Evolutionary conservation across 2,888 invertebrate genomes (phyloP), one percentile per base, ranked within the genome.

Genomic region (Operophtera brumata): DNA sequence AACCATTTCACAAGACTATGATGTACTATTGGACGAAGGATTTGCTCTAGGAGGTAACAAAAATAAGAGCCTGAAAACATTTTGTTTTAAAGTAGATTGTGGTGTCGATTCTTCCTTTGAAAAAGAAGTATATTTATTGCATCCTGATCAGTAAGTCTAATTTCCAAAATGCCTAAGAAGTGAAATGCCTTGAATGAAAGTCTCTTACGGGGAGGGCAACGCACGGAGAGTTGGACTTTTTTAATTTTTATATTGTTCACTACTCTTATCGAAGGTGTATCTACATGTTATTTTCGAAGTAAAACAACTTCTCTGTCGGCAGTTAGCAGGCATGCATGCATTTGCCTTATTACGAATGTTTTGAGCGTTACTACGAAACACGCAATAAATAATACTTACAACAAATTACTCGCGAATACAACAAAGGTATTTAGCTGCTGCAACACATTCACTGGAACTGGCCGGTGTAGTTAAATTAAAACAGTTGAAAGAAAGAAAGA

Each of bases 401-500:
- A 65, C 67, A 69, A 67, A 72, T 70, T 70, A 66, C 61, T 59
- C 55, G 52, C 42, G 37, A 60, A 62, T 67, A 64, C 65, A 66
- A 70, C 61, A 65, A 58, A 49, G 25, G n/a, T n/a, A 20, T 50
- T 55, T 51, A 13, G 43, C 37, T 50, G 30, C 26, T 12, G 32
- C 35, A 41, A 48, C 41, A 48, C 34, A 36, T 37, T 13, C 35
- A 42, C 35, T 30, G 13, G 6, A 8, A 48, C 13, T 35, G 34
- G 47, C 1, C 7, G 4, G 20, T 20, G 2, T 20, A 20, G 2
- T 20, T 20, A 20, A 20, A 20, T 20, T 20, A 20, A 3, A 20
- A 20, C 20, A 3, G 2, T 20, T 20, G n/a, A n/a, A n/a, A n/a
- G n/a, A n/a, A n/a, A n/a, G n/a, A n/a, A n/a, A n/a, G n/a, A n/a